A percentile compares a stretch with the other conserved stretches of the same genome.
phyloP scores from a whole-genome alignment of 2,888 invertebrate species.

The Phrixothrix hirtus region DNA sequence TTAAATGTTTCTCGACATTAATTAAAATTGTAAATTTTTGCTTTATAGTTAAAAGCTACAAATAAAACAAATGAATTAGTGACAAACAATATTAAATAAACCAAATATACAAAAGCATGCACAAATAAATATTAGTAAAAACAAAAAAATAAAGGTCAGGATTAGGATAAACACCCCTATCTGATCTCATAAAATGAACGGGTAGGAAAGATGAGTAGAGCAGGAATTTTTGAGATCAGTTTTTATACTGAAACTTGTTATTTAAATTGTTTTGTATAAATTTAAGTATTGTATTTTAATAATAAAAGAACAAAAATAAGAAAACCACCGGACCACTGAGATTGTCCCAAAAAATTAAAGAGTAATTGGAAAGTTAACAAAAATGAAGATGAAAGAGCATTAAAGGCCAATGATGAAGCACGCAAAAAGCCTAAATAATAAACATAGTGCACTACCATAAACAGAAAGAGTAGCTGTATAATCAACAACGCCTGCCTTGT shows the following conservation, averaged over 20 bases:
- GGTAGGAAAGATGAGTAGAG: slow-evolving; percentile 32
- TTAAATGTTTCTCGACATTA: too few species aligned
- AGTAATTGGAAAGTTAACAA: neutral
- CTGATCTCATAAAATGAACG: slow-evolving; percentile 41
- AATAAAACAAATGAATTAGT: slow-evolving; percentile 20
- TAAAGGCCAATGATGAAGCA: slow-evolving; percentile 18
- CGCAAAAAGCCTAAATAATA: slow-evolving; percentile 44
- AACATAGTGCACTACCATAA: slow-evolving; percentile 51
- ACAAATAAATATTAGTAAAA: slow-evolving; percentile 42
- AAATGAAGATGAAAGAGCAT: neutral
- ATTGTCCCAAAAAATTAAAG: too few species aligned
- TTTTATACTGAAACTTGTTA: neutral
- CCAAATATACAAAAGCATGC: slow-evolving; percentile 44
- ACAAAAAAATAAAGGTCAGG: slow-evolving; percentile 44
- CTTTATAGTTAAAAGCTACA: slow-evolving; percentile 11
- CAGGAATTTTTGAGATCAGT: slow-evolving; percentile 24
- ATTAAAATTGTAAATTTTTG: too few species aligned
- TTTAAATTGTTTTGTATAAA: too few species aligned
- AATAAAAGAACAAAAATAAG: too few species aligned
- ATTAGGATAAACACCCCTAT: slow-evolving; percentile 47
- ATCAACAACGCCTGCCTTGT: slow-evolving; percentile 51
- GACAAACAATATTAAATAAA: slow-evolving; percentile 36
- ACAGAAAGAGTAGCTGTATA: slow-evolving; percentile 52
- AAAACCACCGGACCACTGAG: too few species aligned
- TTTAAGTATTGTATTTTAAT: too few species aligned